phyloP scores from a whole-genome alignment of 2,797 vertebrate genomes.

The Spinibarbus caldwelli region DNA sequence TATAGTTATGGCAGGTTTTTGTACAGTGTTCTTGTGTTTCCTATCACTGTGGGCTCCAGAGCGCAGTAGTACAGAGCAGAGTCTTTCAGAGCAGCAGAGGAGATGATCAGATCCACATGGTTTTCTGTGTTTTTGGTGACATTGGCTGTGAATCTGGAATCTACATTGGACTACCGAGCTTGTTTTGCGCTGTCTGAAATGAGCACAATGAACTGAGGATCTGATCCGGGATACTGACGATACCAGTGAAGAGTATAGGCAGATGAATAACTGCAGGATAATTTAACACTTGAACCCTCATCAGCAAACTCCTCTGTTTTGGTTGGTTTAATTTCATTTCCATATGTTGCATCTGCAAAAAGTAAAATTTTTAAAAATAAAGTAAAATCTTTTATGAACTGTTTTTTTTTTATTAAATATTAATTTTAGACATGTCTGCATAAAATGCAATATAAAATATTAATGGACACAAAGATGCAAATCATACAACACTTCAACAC shows the following conservation, averaged over 20 bases:
- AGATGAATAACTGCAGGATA: conserved; percentile 8
- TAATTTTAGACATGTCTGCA: no score
- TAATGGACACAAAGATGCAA: no score
- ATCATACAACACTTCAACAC: no score
- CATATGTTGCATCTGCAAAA: not conserved
- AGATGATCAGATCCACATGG: not conserved
- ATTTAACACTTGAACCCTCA: not conserved
- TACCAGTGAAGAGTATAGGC: not conserved
- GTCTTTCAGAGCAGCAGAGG: not conserved
- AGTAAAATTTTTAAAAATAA: no score
- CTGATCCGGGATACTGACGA: not conserved
- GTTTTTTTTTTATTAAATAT: no score
- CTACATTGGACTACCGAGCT: fast-evolving
- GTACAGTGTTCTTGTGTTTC: not conserved
- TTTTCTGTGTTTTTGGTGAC: not conserved
- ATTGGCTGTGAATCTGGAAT: not conserved
- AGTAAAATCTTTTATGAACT: no score
- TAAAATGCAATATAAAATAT: no score
- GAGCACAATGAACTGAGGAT: not conserved
- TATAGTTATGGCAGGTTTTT: no score
- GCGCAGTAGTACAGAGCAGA: not conserved
- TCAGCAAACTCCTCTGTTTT: no score
- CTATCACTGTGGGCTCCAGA: not conserved
- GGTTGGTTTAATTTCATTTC: not conserved
- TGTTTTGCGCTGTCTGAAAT: not conserved